These are phyloP conservation scores for Ondatra zibethicus DNA, from an alignment of 2,113 vertebrate species.

Conservation along the genomic window DNA sequence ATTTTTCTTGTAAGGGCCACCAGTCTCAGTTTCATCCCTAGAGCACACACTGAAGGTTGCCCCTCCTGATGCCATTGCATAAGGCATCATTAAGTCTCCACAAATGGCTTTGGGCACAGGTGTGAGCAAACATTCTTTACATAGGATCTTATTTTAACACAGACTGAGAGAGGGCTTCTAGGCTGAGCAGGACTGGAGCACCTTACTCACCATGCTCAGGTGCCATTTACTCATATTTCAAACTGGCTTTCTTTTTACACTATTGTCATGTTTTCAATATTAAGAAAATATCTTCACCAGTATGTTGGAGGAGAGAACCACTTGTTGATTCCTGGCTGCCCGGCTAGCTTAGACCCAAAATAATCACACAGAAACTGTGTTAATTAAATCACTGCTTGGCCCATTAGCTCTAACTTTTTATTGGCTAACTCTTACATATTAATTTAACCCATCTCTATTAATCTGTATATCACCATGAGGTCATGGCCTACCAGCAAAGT, in stretches of 20 bases:
- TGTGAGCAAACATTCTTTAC: not conserved
- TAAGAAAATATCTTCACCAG: conserved; percentile 1
- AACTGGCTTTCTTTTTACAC: not conserved
- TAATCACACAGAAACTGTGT: no score
- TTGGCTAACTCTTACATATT: no score
- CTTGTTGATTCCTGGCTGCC: no score
- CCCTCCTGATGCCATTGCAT: not conserved
- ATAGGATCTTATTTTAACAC: not conserved
- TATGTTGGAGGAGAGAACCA: no score
- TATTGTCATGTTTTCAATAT: not conserved
- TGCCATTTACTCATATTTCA: not conserved
- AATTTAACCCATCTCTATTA: no score
- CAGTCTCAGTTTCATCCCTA: not conserved
- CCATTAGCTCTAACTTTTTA: no score
- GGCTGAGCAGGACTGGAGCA: not conserved
- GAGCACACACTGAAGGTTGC: not conserved
- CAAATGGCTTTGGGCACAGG: not conserved
- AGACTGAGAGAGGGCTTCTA: not conserved
- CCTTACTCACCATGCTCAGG: not conserved
- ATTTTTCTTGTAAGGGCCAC: not conserved
- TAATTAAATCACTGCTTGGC: no score
- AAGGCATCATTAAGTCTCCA: not conserved
- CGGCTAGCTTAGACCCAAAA: no score
- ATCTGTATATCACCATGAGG: no score
- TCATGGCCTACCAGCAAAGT: no score